Evolutionary conservation across 2,113 vertebrate genomes (phyloP), one percentile per base, ranked within the genome.

Genomic region (Zosterops lateralis): DNA sequence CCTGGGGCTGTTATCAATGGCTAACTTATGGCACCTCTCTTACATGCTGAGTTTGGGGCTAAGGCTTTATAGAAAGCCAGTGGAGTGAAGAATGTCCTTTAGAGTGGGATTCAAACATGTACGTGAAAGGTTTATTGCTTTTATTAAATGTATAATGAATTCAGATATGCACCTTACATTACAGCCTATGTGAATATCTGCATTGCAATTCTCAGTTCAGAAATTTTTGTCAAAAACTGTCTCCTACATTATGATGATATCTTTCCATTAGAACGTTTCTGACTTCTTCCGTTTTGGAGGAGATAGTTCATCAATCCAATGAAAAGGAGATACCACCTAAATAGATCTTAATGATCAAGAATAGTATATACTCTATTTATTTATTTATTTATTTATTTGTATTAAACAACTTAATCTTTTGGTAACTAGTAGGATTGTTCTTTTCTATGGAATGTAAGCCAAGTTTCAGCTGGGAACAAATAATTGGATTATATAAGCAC

Each of bases 401-500:
- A 44, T 75, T 81, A 28, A 91, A 87, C 58, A 38, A 57, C 24
- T 79, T 71, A 54, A 82, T 85, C 29, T 82, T 77, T 82, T 83
- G 40, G 17, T n/a, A 88, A 80, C 60, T 87, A 73, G 29, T 26
- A 60, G 31, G n/a, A 31, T 64, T 88, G 44, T n/a, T 94, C 28
- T 93, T 76, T 34, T 84, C 18, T 64, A 22, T 66, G 56, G 78
- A 95, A 94, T 67, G 25, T 91, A 94, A 95, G 75, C 51, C 82
- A 91, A 77, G 14, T 83, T 95, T 92, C 87, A 95, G 34, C 67
- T 85, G 60, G 56, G 82, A 87, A 94, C 71, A 96, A 93, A 95
- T 96, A 93, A 90, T 73, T 88, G 67, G 58, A 38, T 96, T 94
- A 95, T 11, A 80, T 95, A 95, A 96, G 82, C 51, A 67, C 44